Evolutionary conservation across 2,113 vertebrate species (phyloP), one percentile per base, ranked within the genome.

Genomic region (Progne subis): DNA sequence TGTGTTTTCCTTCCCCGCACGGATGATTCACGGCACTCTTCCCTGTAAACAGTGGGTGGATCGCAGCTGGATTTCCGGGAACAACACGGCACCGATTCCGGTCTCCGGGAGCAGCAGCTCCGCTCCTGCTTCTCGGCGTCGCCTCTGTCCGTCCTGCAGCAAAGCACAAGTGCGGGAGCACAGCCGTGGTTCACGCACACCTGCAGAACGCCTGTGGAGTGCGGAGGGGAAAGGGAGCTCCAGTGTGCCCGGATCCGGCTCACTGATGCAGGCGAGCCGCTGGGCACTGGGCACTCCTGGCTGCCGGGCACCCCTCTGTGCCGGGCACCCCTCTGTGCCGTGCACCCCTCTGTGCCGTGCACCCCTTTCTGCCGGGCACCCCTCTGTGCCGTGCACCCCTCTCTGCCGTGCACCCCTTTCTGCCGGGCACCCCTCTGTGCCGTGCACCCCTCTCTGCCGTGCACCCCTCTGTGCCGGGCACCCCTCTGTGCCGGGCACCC

Each of bases 1-100:
- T 50, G 59, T 57, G 55, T 88, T 94, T 94, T 80, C 25, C 72
- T 93, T 95, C 86, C 82, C 80, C 25, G 18, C 64, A 78, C 4
- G 16, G 80, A 93, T 95, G 96, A 97, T 95, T 97, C 96, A 97
- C 65, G 11, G 60, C 32, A 26, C 60, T 86, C 74, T 61, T 63
- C 83, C 78, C 43, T 23, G 56, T 88, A 95, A 95, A 78, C 80
- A 83, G 86, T 88, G 90, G 94, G 95, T 95, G 95, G 94, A 63
- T 92, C 86, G 88, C 72, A 6, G 64, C 20, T 90, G 94, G 82
- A 93, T 97, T 95, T 97, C 92, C 94, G 59, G 82, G 79, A 94
- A 49, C 2, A 0, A 4, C 57, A 6, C 4, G 0, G n/a, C 49
- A 1, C 24, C 4, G 1, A 49, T 82, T 96, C 82, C 75, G 1